Percentiles rank a stretch among this genome's conserved stretches.
Conservation (phyloP, 2,888 invertebrate genomes). For the Drosophila mimica region DNA sequence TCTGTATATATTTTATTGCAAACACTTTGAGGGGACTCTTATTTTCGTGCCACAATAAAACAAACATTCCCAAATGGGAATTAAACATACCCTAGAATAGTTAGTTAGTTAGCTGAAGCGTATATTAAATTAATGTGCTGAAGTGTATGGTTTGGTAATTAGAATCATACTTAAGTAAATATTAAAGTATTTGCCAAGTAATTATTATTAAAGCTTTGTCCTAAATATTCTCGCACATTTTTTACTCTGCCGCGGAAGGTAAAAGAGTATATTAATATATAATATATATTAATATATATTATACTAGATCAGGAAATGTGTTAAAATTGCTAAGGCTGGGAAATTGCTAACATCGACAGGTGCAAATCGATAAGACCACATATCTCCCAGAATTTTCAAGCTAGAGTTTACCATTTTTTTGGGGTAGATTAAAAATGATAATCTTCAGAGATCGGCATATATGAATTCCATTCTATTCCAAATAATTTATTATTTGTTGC, state of each 20-base stretch:
- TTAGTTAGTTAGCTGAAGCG: not conserved
- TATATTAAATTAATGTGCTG: not conserved
- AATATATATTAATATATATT: not conserved
- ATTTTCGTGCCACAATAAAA: slow-evolving; percentile 32
- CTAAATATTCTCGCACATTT: not conserved
- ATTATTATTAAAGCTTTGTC: not conserved
- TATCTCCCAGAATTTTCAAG: not conserved
- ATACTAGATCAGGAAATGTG: not conserved
- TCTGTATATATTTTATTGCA: slow-evolving; percentile 67
- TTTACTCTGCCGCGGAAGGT: not conserved
- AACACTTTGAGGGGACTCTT: slow-evolving; percentile 53
- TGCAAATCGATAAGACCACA: too few species aligned
- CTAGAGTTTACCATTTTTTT: not conserved
- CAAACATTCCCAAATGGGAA: slow-evolving; percentile 1
- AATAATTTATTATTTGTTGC: not conserved
- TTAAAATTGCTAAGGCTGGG: accelerated
- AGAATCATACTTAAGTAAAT: not conserved
- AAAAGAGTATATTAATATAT: not conserved
- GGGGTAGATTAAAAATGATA: not conserved
- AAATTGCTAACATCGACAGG: too few species aligned
- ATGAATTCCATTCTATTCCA: not conserved
- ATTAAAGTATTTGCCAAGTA: not conserved
- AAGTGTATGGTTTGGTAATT: not conserved
- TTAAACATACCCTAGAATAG: slow-evolving; percentile 1
- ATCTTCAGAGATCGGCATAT: too few species aligned